Conservation (phyloP, 2,113 vertebrate genomes). For the Catharus minimus region DNA sequence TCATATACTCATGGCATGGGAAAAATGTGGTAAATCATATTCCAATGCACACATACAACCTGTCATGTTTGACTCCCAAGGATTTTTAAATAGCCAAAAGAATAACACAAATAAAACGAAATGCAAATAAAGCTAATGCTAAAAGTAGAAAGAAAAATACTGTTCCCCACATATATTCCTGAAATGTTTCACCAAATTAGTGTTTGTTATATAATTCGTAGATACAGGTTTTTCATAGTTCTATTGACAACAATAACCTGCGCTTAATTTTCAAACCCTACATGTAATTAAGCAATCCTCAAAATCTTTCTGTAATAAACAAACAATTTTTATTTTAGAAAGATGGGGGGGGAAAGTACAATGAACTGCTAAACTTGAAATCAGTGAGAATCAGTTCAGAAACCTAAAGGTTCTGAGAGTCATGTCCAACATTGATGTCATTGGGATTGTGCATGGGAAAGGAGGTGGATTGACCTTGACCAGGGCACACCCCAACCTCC, state of each 20-base stretch:
- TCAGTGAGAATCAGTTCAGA: background rate
- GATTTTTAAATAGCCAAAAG: slow-evolving; percentile 38
- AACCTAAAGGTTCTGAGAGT: background rate
- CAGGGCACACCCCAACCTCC: background rate
- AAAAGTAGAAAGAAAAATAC: slow-evolving; percentile 39
- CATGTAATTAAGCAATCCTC: background rate
- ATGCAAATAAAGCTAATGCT: slow-evolving; percentile 29
- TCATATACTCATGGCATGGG: slow-evolving; percentile 37
- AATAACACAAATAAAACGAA: slow-evolving; percentile 54
- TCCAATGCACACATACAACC: slow-evolving; percentile 26
- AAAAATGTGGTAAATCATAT: slow-evolving; percentile 54
- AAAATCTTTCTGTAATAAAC: background rate
- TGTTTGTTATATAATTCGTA: background rate
- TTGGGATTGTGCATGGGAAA: fast-evolving
- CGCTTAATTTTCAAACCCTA: background rate
- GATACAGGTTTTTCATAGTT: background rate
- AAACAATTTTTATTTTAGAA: background rate
- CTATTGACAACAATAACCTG: background rate
- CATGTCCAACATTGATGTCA: background rate
- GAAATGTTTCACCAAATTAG: background rate
- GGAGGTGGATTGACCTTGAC: background rate
- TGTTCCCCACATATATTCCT: background rate
- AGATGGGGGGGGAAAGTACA: fast-evolving
- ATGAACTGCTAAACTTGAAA: background rate
- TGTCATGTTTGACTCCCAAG: slow-evolving; percentile 39